Base-by-base conservation (phyloP, 2,888 invertebrate genomes). In the Leucophenga montana region DNA sequence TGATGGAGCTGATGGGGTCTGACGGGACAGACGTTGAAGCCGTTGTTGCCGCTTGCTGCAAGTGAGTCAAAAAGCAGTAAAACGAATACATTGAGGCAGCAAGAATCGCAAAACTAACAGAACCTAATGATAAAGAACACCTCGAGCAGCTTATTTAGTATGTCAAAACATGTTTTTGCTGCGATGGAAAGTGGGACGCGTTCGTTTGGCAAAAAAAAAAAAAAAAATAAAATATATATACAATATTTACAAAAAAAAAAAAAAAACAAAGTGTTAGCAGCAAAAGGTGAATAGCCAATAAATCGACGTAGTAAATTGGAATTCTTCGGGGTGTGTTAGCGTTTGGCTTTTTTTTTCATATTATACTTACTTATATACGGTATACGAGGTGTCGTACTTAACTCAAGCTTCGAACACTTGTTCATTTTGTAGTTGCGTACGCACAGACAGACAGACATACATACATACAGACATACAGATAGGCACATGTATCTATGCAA, bases 261-360 rank as follows among this genome's bases (percentile, higher is more conserved):
- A 44, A 33, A 62, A 46, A 33, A 68, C 20, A 53, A 68, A 33
- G 61, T 53, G 61, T 46, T 62, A 27, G 71, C 73, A 76, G 74
- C 71, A 74, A 80, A 78, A 87, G 88, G 87, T 87, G 87, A 87
- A 88, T 87, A 88, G 86, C 88, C 88, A 87, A 81, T 81, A 86
- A 86, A 86, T 85, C 82, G 84, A 83, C 83, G 77, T 78, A 78
- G 83, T 83, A 81, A 81, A 81, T 82, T 83, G 80, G 83, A 81
- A 82, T 83, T 81, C 81, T 83, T 80, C 77, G 74, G 72, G 73
- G 79, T 74, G 73, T 77, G 66, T 73, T 71, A 67, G 31, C 66
- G 70, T 72, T 73, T 4, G 2, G 27, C 59, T 66, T 70, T 54
- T 71, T 71, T 16, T 54, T 54, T 14, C 1, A 50, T 71, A 46